A percentile compares a stretch with the other conserved stretches of the same genome.
Evolutionary conservation across 2,797 vertebrate species (phyloP).

Genomic region (Crocodylus rhombifer): DNA sequence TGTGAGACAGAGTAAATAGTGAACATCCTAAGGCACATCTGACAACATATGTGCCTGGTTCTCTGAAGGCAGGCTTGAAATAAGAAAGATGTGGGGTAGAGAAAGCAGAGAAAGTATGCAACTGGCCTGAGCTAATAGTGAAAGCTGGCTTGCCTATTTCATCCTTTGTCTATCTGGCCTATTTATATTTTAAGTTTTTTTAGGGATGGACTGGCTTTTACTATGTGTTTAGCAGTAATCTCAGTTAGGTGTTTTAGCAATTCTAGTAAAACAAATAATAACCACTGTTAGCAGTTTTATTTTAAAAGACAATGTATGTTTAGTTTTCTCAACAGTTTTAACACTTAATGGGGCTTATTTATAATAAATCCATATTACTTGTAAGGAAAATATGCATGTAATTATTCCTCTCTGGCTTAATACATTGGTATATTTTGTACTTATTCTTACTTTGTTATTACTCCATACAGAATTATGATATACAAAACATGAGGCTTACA

Average conservation of each 20-base stretch:
- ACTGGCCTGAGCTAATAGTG: neutral
- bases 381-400: neutral
- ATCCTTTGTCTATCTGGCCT: neutral
- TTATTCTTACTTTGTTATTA: neutral
- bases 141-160: neutral
- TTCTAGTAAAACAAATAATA: neutral
- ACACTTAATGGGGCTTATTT: neutral
- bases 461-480: neutral
- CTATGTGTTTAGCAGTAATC: neutral
- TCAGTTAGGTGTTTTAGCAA: neutral
- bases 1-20: neutral
- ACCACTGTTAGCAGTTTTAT: neutral
- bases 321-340: neutral
- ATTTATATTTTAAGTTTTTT: neutral
- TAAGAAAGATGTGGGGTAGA: neutral
- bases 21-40: neutral
- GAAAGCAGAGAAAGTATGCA: accelerated
- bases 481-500: neutral
- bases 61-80: neutral
- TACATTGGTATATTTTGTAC: neutral
- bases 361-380: neutral
- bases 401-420: neutral
- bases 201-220: neutral
- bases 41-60: neutral
- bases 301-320: neutral